A percentile compares a stretch with the other conserved stretches of the same genome.
Conservation (phyloP, 2,888 invertebrate genomes). For the Stenchaetothrips biformis region DNA sequence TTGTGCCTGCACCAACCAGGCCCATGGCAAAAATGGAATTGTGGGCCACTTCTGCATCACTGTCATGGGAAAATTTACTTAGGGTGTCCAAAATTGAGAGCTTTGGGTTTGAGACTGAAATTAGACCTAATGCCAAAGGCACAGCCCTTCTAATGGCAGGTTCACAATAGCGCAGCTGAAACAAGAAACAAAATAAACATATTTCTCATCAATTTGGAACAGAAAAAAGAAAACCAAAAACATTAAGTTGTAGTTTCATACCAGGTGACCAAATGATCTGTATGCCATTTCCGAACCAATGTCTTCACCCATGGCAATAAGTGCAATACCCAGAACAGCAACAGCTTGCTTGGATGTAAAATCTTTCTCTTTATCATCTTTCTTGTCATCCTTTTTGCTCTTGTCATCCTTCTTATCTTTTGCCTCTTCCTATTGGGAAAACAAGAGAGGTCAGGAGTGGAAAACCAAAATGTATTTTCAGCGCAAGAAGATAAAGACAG, state of each 20-base stretch:
- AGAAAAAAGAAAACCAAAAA: constrained; percentile 8
- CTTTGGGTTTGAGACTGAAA: constrained; percentile 95
- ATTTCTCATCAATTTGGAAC: too few species aligned
- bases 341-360: constrained; percentile 88
- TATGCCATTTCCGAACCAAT: constrained; percentile 98
- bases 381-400: constrained; percentile 49
- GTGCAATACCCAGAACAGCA: constrained; percentile 94
- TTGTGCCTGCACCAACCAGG: constrained; percentile 85
- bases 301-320: constrained; percentile 98
- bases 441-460: neutral
- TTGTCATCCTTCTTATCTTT: constrained; percentile 52
- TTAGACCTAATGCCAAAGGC: constrained; percentile 90
- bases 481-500: neutral
- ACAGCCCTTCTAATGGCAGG: constrained; percentile 94
- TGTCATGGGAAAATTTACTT: constrained; percentile 98
- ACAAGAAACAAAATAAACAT: constrained; percentile 25
- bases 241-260: constrained; percentile 43
- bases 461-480: neutral
- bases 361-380: constrained; percentile 69
- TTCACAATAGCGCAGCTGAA: constrained; percentile 88
- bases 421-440: constrained; percentile 47
- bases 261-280: constrained; percentile 89
- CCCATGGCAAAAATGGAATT: constrained; percentile 99
- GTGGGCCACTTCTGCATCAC: constrained; percentile 95
- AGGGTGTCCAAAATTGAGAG: constrained; percentile 93